Conservation (phyloP, 37 sponge, comb jelly and placozoan genomes). For the Ephydatia muelleri region DNA sequence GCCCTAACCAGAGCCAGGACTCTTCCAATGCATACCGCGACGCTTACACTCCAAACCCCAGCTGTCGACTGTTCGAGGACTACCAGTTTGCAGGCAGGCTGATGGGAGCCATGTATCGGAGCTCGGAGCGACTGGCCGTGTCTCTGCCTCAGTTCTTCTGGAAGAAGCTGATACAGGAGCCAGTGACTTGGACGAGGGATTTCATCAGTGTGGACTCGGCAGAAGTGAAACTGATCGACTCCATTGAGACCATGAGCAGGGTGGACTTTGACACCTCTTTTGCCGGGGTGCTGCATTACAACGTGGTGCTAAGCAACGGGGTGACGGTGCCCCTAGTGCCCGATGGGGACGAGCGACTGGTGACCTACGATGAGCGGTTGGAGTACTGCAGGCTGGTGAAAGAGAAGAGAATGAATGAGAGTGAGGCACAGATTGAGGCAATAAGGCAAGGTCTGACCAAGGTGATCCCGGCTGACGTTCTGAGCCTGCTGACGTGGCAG, state of each 20-base stretch:
- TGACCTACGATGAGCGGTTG: conserved; percentile 65
- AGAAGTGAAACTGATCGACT: conserved; percentile 80
- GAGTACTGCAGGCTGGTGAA: conserved; percentile 76
- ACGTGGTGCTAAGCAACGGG: conserved; percentile 77
- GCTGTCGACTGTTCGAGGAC: conserved; percentile 51
- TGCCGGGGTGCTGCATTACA: conserved; percentile 69
- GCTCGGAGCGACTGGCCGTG: conserved; percentile 76
- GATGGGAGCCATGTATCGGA: conserved; percentile 90
- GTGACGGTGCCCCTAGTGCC: conserved; percentile 53
- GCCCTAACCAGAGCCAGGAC: conserved; percentile 92
- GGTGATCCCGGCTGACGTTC: conserved; percentile 76
- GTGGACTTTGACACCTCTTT: conserved; percentile 69
- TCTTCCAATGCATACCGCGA: conserved; percentile 85
- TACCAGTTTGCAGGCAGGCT: conserved; percentile 82
- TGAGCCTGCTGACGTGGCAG: conserved; percentile 86
- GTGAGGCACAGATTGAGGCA: conserved; percentile 64
- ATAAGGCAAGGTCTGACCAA: conserved; percentile 63
- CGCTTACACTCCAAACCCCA: conserved; percentile 85
- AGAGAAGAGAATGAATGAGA: conserved; percentile 70
- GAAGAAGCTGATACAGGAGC: conserved; percentile 87
- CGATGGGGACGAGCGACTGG: conserved; percentile 49
- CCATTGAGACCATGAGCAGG: conserved; percentile 73
- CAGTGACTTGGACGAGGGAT: conserved; percentile 84
- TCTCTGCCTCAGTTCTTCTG: conserved; percentile 92
- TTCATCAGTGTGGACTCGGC: conserved; percentile 85